phyloP scores from a whole-genome alignment of 2,797 vertebrate genomes.

The Scolopax bukidnonensis region DNA sequence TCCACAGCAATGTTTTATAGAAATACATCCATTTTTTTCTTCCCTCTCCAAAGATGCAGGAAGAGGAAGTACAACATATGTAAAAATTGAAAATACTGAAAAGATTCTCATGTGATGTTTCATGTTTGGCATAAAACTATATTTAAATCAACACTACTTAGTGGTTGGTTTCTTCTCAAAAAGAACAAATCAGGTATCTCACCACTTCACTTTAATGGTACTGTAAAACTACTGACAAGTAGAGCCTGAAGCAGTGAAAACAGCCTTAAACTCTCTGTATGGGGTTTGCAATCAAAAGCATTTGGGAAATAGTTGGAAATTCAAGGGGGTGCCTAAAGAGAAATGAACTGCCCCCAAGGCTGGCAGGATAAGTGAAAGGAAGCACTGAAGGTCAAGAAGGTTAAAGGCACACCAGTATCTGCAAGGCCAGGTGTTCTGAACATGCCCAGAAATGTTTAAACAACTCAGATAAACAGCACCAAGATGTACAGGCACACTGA shows the following conservation, averaged over 20 bases:
- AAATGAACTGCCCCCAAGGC: accelerated
- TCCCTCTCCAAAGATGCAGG: not conserved
- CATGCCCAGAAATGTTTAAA: not conserved
- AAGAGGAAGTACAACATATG: not conserved
- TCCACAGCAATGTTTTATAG: not conserved
- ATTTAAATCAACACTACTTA: not conserved
- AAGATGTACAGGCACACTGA: not conserved
- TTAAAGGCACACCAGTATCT: not conserved
- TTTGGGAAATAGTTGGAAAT: not conserved
- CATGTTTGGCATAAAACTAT: not conserved
- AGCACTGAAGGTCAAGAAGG: not conserved
- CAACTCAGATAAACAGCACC: not conserved
- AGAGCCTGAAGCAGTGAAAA: not conserved
- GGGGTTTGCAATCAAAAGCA: not conserved
- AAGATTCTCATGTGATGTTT: not conserved
- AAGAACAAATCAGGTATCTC: not conserved
- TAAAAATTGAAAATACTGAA: not conserved
- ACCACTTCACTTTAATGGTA: not conserved
- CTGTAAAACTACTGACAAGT: not conserved
- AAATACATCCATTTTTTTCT: not conserved
- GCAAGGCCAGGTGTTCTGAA: not conserved
- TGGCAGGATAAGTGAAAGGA: not conserved
- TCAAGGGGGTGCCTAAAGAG: not conserved
- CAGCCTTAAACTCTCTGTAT: too few species aligned
- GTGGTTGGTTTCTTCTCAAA: not conserved